These are phyloP conservation scores for Dascyllus trimaculatus DNA, from an alignment of 2,113 vertebrate species.

Conservation along the genomic window DNA sequence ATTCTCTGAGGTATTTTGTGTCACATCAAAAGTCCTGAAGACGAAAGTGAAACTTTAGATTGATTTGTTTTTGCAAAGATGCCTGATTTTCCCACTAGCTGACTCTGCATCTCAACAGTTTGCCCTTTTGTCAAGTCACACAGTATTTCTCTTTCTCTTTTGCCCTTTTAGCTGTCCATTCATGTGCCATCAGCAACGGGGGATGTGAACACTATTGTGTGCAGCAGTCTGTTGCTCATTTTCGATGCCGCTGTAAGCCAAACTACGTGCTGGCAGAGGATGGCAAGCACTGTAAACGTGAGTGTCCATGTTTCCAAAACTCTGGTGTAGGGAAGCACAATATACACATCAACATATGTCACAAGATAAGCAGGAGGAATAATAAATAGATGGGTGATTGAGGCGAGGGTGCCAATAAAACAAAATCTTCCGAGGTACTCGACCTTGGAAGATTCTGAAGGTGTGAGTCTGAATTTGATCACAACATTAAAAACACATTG, in stretches of 20 bases:
- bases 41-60: background rate
- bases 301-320: conserved; percentile 64
- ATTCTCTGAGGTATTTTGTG: conserved; percentile 16
- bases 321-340: conserved; percentile 24
- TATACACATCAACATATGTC: conserved; percentile 17
- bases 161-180: conserved; percentile 82
- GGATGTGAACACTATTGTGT: conserved; percentile 93
- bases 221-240: conserved; percentile 86
- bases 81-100: background rate
- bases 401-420: conserved; percentile 12
- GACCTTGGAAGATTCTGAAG: conserved; percentile 26
- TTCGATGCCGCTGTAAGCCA: conserved; percentile 89
- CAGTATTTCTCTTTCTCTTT: background rate
- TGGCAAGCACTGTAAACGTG: conserved; percentile 87
- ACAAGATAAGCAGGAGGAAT: conserved; percentile 11
- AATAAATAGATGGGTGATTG: background rate
- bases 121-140: background rate
- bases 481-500: conserved; percentile 42
- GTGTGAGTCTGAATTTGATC: conserved; percentile 41
- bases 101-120: background rate
- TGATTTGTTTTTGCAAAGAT: background rate
- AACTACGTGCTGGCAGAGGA: conserved; percentile 88
- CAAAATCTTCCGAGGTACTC: background rate
- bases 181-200: conserved; percentile 90
- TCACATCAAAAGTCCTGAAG: conserved; percentile 9